Conservation (phyloP, 2,888 invertebrate species). For the Oxytorus armatus region DNA sequence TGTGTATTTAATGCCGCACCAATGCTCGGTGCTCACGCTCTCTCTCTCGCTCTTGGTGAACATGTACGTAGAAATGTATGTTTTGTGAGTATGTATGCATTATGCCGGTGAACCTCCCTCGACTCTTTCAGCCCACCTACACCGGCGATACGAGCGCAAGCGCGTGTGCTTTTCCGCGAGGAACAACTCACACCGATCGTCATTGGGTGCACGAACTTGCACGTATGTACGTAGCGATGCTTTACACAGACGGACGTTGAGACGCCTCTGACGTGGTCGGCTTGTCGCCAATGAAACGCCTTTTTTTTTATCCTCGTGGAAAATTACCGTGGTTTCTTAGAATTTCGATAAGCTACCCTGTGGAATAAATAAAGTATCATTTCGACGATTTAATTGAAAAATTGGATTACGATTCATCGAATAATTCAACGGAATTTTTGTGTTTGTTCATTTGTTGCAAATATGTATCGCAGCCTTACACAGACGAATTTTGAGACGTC, state of each 20-base stretch:
- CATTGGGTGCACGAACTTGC: not conserved
- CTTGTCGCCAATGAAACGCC: conserved; percentile 29
- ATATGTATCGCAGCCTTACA: too few species aligned
- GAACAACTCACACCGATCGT: conserved; percentile 18
- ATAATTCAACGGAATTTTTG: too few species aligned
- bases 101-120: conserved; percentile 22
- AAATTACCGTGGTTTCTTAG: conserved; percentile 71
- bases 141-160: conserved; percentile 45
- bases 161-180: conserved; percentile 51
- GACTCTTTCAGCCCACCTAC: conserved; percentile 10
- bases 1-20: conserved; percentile 75
- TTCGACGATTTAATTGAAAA: not conserved
- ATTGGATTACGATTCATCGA: too few species aligned
- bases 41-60: conserved; percentile 45
- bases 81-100: conserved; percentile 5
- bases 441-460: too few species aligned
- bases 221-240: not conserved
- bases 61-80: not conserved
- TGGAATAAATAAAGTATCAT: not conserved
- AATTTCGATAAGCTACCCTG: not conserved
- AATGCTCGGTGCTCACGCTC: conserved; percentile 68
- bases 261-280: conserved; percentile 51
- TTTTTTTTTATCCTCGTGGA: conserved; percentile 69
- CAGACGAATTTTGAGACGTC: too few species aligned
- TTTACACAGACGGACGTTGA: not conserved